phyloP scores from a whole-genome alignment of 2,888 invertebrate species.

The Lasius fuliginosus region DNA sequence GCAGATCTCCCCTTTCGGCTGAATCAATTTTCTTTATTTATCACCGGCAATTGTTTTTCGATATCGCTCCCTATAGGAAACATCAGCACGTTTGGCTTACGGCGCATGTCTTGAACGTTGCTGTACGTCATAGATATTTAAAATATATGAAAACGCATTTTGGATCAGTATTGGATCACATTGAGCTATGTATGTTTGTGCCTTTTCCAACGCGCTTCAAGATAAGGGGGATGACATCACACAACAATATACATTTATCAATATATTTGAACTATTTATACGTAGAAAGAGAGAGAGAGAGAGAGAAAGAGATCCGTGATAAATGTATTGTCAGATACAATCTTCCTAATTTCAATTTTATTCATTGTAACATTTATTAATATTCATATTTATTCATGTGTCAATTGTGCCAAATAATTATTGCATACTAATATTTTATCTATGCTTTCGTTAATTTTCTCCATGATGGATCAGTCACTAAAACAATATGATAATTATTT shows the following conservation, averaged over 20 bases:
- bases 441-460: conserved; percentile 16
- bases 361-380: neutral
- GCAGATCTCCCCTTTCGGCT: conserved; percentile 60
- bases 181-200: neutral
- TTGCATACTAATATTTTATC: conserved; percentile 5
- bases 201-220: neutral
- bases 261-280: conserved; percentile 13
- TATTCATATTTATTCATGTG: conserved; percentile 19
- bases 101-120: conserved; percentile 56
- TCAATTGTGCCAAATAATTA: conserved; percentile 9
- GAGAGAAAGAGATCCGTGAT: neutral
- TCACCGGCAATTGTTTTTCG: conserved; percentile 75
- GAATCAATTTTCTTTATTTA: conserved; percentile 78
- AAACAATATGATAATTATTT: conserved; percentile 2
- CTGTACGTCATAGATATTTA: conserved; percentile 47
- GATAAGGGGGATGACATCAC: neutral
- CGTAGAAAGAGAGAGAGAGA: neutral
- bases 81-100: conserved; percentile 52
- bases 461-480: neutral
- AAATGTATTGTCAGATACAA: neutral
- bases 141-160: conserved; percentile 43
- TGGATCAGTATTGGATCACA: neutral
- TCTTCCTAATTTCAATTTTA: conserved; percentile 5
- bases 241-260: neutral
- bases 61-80: conserved; percentile 66